These are phyloP conservation scores for Anorthoa munda DNA, from an alignment of 2,888 invertebrate genomes.

Conservation along the genomic window DNA sequence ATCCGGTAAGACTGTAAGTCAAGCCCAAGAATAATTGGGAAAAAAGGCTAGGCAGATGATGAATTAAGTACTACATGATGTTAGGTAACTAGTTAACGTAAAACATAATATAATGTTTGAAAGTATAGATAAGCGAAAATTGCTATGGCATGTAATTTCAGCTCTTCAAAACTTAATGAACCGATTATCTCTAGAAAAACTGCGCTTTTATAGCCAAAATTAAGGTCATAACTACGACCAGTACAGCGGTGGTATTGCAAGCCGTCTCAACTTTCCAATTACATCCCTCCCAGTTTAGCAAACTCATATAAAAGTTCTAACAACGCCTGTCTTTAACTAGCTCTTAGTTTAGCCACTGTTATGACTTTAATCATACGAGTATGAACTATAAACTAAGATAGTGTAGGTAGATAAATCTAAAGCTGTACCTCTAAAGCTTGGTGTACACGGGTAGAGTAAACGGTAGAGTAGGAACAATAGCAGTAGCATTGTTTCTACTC, in stretches of 20 bases:
- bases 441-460: no score
- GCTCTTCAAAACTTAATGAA: conserved; percentile 52
- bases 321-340: conserved; percentile 80
- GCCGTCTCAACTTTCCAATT: conserved; percentile 88
- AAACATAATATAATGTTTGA: conserved; percentile 21
- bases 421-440: not conserved
- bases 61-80: conserved; percentile 21
- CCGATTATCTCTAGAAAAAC: conserved; percentile 66
- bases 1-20: no score
- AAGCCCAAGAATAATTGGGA: no score
- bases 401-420: not conserved
- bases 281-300: conserved; percentile 86
- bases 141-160: conserved; percentile 40
- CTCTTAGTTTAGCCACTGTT: conserved; percentile 69
- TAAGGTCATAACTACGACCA: conserved; percentile 78
- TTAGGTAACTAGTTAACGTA: conserved; percentile 21
- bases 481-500: no score
- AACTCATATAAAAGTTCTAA: conserved; percentile 89
- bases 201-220: conserved; percentile 80
- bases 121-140: conserved; percentile 21
- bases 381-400: conserved; percentile 30
- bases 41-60: no score
- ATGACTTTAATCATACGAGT: conserved; percentile 63
- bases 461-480: no score
- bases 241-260: conserved; percentile 72